A percentile compares a stretch with the other conserved stretches of the same genome.
phyloP scores from a whole-genome alignment of 1,140 invertebrate species.

The Pollicipes pollicipes region DNA sequence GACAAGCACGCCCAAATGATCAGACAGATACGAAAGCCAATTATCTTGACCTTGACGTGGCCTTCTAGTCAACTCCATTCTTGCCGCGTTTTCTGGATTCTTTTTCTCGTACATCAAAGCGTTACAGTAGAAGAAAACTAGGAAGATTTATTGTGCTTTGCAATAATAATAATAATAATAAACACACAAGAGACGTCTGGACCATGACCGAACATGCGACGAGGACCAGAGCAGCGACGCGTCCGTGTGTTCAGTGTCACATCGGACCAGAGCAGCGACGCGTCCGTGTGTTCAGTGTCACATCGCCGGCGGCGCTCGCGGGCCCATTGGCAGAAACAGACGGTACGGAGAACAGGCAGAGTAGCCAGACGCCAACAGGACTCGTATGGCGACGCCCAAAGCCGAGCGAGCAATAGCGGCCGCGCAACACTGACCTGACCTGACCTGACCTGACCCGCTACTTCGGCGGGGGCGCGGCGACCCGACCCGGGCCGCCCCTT shows the following conservation, averaged over 20 bases:
- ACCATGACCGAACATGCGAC: no score
- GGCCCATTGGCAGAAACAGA: not conserved
- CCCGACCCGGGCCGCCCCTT: no score
- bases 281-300: not conserved
- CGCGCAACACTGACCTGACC: not conserved
- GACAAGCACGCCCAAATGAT: no score
- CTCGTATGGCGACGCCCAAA: not conserved
- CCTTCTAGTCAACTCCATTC: no score
- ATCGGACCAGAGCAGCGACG: not conserved
- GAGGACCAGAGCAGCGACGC: not conserved
- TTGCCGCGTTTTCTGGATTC: no score
- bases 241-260: not conserved
- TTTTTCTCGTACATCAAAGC: no score
- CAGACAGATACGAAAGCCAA: no score
- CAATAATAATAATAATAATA: slow-evolving; percentile 1
- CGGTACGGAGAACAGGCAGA: not conserved
- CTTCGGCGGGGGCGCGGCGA: no score
- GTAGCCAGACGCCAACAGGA: not conserved
- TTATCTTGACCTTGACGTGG: no score
- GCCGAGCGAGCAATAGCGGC: not conserved
- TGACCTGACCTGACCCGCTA: not conserved
- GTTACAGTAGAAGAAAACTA: slow-evolving; percentile 2
- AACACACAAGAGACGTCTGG: not conserved
- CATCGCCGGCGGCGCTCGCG: not conserved
- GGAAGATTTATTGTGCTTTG: slow-evolving; percentile 1